Percentiles rank a stretch among this genome's conserved stretches.
Conservation (phyloP, 1,140 invertebrate species). For the Magallana gigas region DNA sequence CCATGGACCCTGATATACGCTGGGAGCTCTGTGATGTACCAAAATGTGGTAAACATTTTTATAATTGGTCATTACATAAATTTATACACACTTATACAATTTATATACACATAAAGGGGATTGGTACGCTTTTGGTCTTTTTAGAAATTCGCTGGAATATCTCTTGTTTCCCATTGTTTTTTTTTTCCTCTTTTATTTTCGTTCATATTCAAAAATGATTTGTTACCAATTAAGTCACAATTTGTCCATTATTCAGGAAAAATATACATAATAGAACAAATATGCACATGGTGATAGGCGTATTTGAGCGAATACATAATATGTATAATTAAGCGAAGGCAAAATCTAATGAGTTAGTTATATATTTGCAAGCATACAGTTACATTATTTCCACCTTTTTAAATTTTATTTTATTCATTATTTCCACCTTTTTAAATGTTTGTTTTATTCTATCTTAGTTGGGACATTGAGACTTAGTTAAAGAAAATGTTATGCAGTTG, state of each 20-base stretch:
- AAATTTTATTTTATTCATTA: background rate
- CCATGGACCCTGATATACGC: background rate
- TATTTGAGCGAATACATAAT: too few species aligned
- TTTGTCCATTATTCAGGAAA: background rate
- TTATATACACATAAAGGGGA: too few species aligned
- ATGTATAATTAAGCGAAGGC: background rate
- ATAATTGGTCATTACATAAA: background rate
- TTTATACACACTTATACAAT: too few species aligned
- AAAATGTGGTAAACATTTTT: background rate
- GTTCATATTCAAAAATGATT: background rate
- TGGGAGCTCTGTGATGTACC: constrained; percentile 26
- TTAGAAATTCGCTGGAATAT: too few species aligned
- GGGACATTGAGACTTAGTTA: background rate
- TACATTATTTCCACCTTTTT: background rate
- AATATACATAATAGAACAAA: background rate
- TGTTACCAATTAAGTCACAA: background rate
- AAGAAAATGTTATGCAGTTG: too few species aligned
- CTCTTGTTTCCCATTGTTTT: background rate
- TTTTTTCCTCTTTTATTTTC: background rate
- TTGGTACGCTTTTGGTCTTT: too few species aligned
- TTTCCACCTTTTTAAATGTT: too few species aligned
- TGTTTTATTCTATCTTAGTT: background rate
- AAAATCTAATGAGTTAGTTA: background rate
- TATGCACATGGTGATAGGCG: too few species aligned
- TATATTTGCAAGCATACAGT: background rate